Evolutionary conservation across 2,113 vertebrate genomes (phyloP).

Genomic region (Oreochromis spilurus): DNA sequence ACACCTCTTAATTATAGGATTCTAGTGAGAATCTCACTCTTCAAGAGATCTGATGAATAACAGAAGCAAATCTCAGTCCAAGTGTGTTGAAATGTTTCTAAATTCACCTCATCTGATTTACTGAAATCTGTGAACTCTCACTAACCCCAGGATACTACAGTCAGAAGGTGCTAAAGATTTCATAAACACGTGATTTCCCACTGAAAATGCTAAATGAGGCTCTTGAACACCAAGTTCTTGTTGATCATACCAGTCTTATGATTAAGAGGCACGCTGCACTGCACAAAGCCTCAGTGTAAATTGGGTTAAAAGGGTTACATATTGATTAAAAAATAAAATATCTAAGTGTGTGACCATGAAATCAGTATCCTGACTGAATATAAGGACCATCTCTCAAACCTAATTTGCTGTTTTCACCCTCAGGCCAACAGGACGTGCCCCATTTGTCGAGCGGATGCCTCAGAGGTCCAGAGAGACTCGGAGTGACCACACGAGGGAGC

Average conservation of each 20-base stretch:
- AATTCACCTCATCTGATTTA: neutral
- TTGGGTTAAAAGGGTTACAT: neutral
- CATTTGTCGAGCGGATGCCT: slow-evolving; percentile 96
- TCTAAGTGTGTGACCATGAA: neutral
- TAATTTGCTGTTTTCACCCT: neutral
- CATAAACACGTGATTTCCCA: neutral
- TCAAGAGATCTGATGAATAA: neutral
- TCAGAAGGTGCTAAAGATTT: neutral
- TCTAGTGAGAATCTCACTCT: neutral
- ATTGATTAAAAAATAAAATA: neutral
- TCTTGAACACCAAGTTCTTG: neutral
- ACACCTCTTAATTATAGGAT: neutral
- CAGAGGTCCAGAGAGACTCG: slow-evolving; percentile 96
- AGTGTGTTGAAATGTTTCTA: neutral
- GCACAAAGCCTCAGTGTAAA: neutral
- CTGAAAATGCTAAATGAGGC: neutral
- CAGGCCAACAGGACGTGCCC: slow-evolving; percentile 98
- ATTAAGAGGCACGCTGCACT: neutral
- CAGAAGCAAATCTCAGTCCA: neutral
- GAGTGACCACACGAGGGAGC: slow-evolving; percentile 80
- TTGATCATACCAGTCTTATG: neutral
- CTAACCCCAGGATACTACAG: neutral
- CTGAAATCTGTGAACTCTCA: neutral
- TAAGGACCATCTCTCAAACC: neutral
- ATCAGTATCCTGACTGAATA: neutral